A percentile compares a stretch with the other conserved stretches of the same genome.
These are phyloP conservation scores for Brachionus asplanchnoidis DNA, from an alignment of 1,140 invertebrate genomes.

Conservation along the genomic window DNA sequence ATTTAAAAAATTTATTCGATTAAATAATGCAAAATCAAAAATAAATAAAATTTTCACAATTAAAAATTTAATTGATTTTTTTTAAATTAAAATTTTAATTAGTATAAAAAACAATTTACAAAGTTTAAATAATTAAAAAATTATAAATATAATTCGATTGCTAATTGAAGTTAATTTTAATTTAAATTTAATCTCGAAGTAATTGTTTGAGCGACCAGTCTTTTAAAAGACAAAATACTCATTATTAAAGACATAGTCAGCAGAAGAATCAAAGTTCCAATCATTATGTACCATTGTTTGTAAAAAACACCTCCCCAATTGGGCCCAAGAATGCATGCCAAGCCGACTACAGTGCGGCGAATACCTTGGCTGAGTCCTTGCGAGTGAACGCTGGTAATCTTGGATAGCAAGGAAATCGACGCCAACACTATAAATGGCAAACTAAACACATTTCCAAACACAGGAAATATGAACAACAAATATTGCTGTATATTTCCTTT, in stretches of 20 bases:
- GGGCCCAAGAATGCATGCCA: slow-evolving; percentile 35
- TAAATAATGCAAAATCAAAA: neutral
- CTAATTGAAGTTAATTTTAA: neutral
- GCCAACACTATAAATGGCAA: slow-evolving; percentile 28
- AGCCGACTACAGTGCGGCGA: neutral
- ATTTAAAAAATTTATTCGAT: neutral
- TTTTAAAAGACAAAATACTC: slow-evolving; percentile 30
- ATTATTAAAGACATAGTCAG: slow-evolving; percentile 8
- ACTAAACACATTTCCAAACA: slow-evolving; percentile 28
- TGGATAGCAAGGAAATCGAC: slow-evolving; percentile 13
- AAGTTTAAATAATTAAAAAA: neutral
- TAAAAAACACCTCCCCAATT: slow-evolving; percentile 22
- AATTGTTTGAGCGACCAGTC: neutral
- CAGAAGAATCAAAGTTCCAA: neutral
- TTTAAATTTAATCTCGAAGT: neutral
- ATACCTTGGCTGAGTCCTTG: slow-evolving; percentile 37
- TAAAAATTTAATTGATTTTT: neutral
- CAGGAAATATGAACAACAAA: slow-evolving; percentile 28
- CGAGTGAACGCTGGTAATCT: slow-evolving; percentile 14
- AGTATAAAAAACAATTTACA: neutral
- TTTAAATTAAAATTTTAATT: neutral
- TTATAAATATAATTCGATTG: neutral
- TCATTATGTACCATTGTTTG: slow-evolving; percentile 36
- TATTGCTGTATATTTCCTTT: neutral
- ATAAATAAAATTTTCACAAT: neutral